These are phyloP conservation scores for Microctenopoma stevenorrisi DNA, from an alignment of 2,797 vertebrate genomes.

Conservation along the genomic window DNA sequence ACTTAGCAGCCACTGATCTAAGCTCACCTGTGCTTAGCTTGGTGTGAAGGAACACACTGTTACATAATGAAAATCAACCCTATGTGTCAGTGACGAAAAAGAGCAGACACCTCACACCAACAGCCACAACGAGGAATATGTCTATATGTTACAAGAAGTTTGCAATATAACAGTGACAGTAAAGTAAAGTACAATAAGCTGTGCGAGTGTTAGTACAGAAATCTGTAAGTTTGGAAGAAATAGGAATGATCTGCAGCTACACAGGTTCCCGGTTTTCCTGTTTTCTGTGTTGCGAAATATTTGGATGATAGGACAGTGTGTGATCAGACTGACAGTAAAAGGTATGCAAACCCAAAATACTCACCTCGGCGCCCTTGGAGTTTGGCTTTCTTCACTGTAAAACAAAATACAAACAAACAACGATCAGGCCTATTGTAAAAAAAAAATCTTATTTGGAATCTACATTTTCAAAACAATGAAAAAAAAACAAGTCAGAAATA, in stretches of 20 bases:
- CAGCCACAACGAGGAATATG: too few relatives aligned
- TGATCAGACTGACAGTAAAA: not conserved
- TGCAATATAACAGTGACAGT: too few relatives aligned
- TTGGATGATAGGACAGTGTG: not conserved
- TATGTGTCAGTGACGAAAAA: slow-evolving; percentile 30
- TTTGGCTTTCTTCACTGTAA: slow-evolving; percentile 87
- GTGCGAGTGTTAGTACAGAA: too few relatives aligned
- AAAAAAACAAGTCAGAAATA: slow-evolving; percentile 11
- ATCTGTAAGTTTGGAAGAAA: too few relatives aligned
- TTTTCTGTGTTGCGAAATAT: not conserved
- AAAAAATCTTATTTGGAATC: not conserved
- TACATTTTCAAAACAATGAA: not conserved
- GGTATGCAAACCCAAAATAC: slow-evolving; percentile 13
- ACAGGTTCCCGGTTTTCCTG: not conserved
- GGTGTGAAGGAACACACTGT: slow-evolving; percentile 43
- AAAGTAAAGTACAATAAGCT: too few relatives aligned
- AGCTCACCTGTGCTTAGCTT: slow-evolving; percentile 61
- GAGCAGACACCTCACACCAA: too few relatives aligned
- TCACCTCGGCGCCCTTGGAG: slow-evolving; percentile 82
- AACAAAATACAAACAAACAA: slow-evolving; percentile 31
- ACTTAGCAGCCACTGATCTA: slow-evolving; percentile 71
- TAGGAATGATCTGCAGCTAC: not conserved
- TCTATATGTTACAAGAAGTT: too few relatives aligned
- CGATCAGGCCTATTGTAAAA: slow-evolving; percentile 6
- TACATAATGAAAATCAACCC: slow-evolving; percentile 53